phyloP scores from a whole-genome alignment of 2,888 invertebrate genomes.

The Spilosoma lubricipeda region DNA sequence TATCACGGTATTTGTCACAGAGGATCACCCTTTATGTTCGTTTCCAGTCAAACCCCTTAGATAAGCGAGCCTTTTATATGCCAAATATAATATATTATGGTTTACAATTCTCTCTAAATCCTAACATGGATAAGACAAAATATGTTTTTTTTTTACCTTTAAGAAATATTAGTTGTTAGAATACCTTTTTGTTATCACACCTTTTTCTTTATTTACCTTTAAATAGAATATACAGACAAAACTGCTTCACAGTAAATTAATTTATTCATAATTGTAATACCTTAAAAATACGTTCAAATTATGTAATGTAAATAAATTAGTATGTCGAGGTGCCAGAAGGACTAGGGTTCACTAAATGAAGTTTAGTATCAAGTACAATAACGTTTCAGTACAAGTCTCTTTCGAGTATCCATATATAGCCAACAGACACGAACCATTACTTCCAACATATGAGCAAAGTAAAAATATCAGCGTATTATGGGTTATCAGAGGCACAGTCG shows the following conservation, averaged over 20 bases:
- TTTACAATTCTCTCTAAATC: conserved; percentile 78
- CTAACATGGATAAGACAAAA: conserved; percentile 66
- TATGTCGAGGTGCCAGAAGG: neutral
- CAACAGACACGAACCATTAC: conserved; percentile 80
- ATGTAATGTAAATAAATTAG: neutral
- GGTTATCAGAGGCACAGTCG: conserved; percentile 83
- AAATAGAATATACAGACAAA: neutral
- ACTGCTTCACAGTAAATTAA: neutral
- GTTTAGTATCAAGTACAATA: neutral
- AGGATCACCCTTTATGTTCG: conserved; percentile 87
- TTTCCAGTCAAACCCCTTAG: conserved; percentile 87
- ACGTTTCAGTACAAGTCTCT: neutral
- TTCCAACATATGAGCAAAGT: conserved; percentile 86
- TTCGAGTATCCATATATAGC: conserved; percentile 62
- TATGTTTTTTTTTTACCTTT: conserved; percentile 2
- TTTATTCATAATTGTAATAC: neutral
- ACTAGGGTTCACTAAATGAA: neutral
- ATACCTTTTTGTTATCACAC: neutral
- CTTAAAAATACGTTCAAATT: neutral
- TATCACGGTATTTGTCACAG: conserved; percentile 87
- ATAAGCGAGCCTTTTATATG: conserved; percentile 87
- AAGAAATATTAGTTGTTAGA: neutral
- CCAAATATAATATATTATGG: conserved; percentile 87
- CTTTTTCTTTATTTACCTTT: neutral
- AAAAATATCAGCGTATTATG: conserved; percentile 86